phyloP scores from a whole-genome alignment of 1,140 invertebrate species.

The Lepidurus arcticus region DNA sequence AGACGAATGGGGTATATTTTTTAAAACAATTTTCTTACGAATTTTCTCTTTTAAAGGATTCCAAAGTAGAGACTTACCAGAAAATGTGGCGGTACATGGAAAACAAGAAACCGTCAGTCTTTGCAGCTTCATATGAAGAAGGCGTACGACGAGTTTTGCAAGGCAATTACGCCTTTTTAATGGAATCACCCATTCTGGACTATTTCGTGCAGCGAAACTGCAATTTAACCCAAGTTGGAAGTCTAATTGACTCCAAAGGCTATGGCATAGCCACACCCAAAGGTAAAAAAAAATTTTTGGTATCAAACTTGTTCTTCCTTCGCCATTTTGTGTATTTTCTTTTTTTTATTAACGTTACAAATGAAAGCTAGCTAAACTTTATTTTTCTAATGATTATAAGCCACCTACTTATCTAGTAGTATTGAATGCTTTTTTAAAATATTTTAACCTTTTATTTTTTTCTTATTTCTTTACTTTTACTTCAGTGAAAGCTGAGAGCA shows the following conservation, averaged over 20 bases:
- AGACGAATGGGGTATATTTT: background rate
- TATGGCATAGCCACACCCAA: conserved; percentile 85
- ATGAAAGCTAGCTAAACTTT: background rate
- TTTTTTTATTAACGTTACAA: background rate
- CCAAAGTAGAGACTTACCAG: conserved; percentile 74
- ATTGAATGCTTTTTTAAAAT: too few species aligned
- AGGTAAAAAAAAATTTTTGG: conserved; percentile 46
- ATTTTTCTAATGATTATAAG: background rate
- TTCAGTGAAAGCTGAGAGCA: too few species aligned
- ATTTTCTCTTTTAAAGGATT: conserved; percentile 52
- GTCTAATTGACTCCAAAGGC: conserved; percentile 81
- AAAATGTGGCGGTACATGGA: conserved; percentile 86
- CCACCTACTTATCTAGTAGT: background rate
- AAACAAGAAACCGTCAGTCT: conserved; percentile 63
- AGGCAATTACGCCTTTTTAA: conserved; percentile 83
- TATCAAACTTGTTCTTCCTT: background rate
- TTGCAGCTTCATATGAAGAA: conserved; percentile 66
- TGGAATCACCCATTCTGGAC: conserved; percentile 91
- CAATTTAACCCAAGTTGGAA: conserved; percentile 89
- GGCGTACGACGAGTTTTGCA: conserved; percentile 69
- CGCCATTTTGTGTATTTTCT: background rate
- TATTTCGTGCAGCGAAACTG: conserved; percentile 83
- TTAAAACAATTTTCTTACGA: conserved; percentile 38
- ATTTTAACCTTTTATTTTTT: too few species aligned
- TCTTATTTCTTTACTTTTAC: too few species aligned